Base-by-base conservation (phyloP, 2,113 vertebrate genomes). In the Pavo muticus region DNA sequence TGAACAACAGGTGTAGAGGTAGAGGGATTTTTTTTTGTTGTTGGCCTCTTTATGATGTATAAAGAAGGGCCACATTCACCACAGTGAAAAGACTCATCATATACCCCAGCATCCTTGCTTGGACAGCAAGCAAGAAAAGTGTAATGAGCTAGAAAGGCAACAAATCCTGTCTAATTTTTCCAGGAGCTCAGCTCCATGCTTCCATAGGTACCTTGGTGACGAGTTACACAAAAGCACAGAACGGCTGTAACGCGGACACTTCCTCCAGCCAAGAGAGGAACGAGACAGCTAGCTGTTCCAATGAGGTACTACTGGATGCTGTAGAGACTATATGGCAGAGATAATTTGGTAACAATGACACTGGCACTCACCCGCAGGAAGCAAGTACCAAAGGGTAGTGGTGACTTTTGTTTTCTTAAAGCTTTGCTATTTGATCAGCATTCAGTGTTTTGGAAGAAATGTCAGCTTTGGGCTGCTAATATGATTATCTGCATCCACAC, bases 11-110 rank as follows among this genome's bases (percentile, higher is more conserved):
- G 87, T 96, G 94, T 96, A 95, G 95, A 94, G 91, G 92, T 89
- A 97, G 91, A 96, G 93, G 93, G 94, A 93, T 92, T 88, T 93
- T 90, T 90, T 94, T 90, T 83, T 90, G 85, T 91, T 87, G 84
- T 84, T 90, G 96, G 95, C 88, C 93, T 95, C 95, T 97, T 97
- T 97, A 97, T 0, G 95, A 88, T 95, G 94, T 92, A 96, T 95
- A 96, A 94, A 91, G 90, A 93, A 95, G 84, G 92, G 91, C 95
- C 95, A 97, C 95, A 95, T 96, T 97, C 95, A 95, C 95, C 93
- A 95, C 94, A 95, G 95, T 96, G 95, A 96, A 93, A 95, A 97
- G 94, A 95, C 93, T 94, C 86, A 93, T 95, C 96, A 91, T 93
- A 94, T 95, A 95, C 75, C 93, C 94, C 94, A 96, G 93, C 95